These are phyloP conservation scores for Xenops minutus DNA, from an alignment of 2,797 vertebrate genomes.

Conservation along the genomic window DNA sequence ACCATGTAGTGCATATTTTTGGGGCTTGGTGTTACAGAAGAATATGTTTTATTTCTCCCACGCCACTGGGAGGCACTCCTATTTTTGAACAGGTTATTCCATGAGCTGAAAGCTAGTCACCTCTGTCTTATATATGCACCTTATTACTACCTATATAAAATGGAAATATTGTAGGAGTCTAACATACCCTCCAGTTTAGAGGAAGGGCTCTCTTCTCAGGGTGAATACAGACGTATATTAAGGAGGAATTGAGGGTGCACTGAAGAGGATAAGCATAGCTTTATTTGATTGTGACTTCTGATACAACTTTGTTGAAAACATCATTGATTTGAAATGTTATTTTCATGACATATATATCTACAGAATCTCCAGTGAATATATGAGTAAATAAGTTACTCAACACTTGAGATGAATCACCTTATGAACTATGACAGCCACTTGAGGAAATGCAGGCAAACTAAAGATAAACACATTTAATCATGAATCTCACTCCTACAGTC, in stretches of 20 bases:
- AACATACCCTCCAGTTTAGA: background rate
- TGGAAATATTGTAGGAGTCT: background rate
- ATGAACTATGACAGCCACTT: background rate
- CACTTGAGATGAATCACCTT: background rate
- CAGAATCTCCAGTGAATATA: background rate
- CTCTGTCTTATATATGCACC: background rate
- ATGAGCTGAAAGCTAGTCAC: background rate
- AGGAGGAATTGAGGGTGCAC: background rate
- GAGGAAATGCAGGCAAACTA: background rate
- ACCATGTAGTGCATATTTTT: background rate
- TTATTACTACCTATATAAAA: background rate
- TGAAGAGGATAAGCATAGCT: background rate
- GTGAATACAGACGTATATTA: background rate
- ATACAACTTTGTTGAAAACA: background rate
- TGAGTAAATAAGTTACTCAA: background rate
- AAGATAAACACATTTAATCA: background rate
- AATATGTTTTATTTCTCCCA: background rate
- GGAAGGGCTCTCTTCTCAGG: background rate
- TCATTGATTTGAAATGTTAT: background rate
- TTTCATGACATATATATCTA: background rate
- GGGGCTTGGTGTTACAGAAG: background rate
- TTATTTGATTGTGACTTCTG: background rate
- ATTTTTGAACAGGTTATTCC: background rate
- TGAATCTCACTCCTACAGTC: background rate
- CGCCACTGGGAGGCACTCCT: background rate